Base-by-base conservation (phyloP, 2,888 invertebrate genomes). In the Sepiola atlantica region DNA sequence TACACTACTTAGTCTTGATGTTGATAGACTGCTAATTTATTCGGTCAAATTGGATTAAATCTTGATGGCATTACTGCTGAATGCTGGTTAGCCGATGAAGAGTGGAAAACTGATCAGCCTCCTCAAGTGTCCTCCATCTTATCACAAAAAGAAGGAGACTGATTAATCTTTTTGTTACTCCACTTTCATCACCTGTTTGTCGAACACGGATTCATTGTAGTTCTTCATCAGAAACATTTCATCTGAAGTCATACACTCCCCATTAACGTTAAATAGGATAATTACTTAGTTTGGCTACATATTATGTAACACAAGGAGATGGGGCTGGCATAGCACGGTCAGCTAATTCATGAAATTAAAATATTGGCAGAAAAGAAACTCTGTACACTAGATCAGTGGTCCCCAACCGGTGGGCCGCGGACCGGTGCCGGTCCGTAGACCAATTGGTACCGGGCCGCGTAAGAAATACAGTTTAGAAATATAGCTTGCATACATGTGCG, bases 11-110 rank as follows among this genome's bases (percentile, higher is more conserved):
- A 3, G 45, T 91, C 16, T 91, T 45, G 35, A 91, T 91, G 10
- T 91, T 91, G 45, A 91, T 54, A 45, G 54, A 54, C 91, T 91
- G 54, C 91, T 77, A 77, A 77, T 77, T 77, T 77, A 77, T 77
- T 77, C 77, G 77, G 77, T 77, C 77, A 77, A 77, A 77, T 77
- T 77, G 77, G 77, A 77, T 77, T 77, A 77, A 77, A 77, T 32
- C 77, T 77, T 77, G n/a, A 77, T 32, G 14, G 77, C 77, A 77
- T 77, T 77, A 77, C 77, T 32, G n/a, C n/a, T 10, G 77, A 77
- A 77, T 77, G 77, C 77, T 77, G 77, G 77, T 77, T 77, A 32
- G 77, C n/a, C 32, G n/a, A 77, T 77, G 32, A n/a, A 32, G 18
- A 32, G 77, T 2, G 45, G 8, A n/a, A 32, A 77, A 77, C 77